Evolutionary conservation across 2,113 vertebrate genomes (phyloP).

Genomic region (Salminus brasiliensis): DNA sequence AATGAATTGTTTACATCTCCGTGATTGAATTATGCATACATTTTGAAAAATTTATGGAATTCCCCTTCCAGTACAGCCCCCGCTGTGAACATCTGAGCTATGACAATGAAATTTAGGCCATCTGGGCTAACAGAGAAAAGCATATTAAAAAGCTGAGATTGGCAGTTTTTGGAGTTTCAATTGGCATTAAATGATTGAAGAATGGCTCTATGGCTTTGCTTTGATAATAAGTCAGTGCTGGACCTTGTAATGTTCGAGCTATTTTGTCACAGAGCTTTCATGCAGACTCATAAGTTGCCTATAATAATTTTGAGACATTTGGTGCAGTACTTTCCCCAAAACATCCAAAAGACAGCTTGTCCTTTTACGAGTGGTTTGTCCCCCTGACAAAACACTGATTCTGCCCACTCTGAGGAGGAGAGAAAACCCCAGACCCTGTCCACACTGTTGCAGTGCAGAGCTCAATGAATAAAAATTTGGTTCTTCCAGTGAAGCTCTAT

Average conservation of each 20-base stretch:
- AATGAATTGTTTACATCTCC: no score
- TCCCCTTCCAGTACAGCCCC: no score
- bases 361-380: conserved; percentile 8
- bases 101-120: no score
- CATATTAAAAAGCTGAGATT: no score
- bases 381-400: neutral
- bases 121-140: no score
- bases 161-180: no score
- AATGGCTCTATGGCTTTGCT: no score
- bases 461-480: conserved; percentile 43
- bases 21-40: no score
- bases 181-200: no score
- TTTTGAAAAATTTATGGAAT: no score
- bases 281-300: neutral
- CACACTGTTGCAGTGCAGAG: conserved; percentile 1
- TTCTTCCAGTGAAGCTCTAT: conserved; percentile 8
- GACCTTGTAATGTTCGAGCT: neutral
- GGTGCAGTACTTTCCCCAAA: neutral
- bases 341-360: neutral
- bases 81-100: no score
- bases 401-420: neutral
- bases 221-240: no score
- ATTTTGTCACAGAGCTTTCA: neutral
- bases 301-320: conserved; percentile 8
- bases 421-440: neutral